phyloP scores from a whole-genome alignment of 1,140 invertebrate species.

The Drosophila littoralis region DNA sequence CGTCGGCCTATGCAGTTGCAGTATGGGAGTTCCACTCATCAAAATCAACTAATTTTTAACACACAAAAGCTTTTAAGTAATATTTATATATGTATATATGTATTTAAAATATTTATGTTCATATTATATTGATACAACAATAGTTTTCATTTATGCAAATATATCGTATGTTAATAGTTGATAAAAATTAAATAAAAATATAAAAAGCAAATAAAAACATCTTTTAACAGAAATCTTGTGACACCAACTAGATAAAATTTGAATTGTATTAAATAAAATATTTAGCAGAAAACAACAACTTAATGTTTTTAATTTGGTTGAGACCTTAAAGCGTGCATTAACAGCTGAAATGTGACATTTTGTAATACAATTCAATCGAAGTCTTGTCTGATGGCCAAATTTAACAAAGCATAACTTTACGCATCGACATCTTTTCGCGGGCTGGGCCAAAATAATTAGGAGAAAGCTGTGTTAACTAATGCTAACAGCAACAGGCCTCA shows the following conservation, averaged over 20 bases:
- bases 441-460: background rate
- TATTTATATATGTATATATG: conserved; percentile 3
- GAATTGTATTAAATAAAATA: conserved; percentile 7
- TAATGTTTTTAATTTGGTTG: conserved; percentile 1
- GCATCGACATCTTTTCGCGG: background rate
- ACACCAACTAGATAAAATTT: conserved; percentile 3
- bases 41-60: background rate
- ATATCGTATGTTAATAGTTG: conserved; percentile 15
- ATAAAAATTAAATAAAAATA: conserved; percentile 21
- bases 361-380: background rate
- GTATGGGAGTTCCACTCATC: background rate
- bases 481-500: background rate
- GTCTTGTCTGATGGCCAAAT: background rate
- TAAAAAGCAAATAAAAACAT: conserved; percentile 10
- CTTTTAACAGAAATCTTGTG: conserved; percentile 25
- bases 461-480: background rate
- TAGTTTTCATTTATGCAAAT: conserved; percentile 18
- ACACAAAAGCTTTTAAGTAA: background rate
- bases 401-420: background rate
- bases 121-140: conserved; percentile 7
- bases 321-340: background rate
- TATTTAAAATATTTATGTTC: conserved; percentile 25
- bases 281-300: background rate
- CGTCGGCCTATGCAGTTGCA: background rate
- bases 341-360: background rate